Evolutionary conservation across 2,797 vertebrate species (phyloP).

Genomic region (Lateolabrax maculatus): DNA sequence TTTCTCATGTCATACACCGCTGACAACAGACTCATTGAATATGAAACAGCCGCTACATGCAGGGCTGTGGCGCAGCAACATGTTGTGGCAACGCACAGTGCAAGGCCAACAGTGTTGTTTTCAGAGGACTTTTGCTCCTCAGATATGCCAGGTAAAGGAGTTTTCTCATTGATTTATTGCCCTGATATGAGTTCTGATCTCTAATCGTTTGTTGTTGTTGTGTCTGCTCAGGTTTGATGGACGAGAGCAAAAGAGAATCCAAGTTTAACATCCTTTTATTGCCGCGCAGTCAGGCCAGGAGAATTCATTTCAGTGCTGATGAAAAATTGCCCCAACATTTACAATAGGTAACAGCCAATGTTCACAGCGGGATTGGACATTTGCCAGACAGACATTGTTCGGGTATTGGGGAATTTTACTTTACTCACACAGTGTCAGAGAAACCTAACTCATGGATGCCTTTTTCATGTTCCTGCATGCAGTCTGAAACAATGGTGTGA

Average conservation of each 20-base stretch:
- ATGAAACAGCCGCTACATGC: slow-evolving; percentile 28
- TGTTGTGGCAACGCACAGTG: background rate
- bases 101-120: slow-evolving; percentile 13
- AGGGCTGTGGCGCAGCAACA: slow-evolving; percentile 15
- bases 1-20: slow-evolving; percentile 34
- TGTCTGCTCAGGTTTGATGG: slow-evolving; percentile 43
- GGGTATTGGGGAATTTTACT: background rate
- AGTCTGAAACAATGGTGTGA: background rate
- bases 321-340: slow-evolving; percentile 58
- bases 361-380: slow-evolving; percentile 26
- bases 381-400: slow-evolving; percentile 23
- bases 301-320: slow-evolving; percentile 41
- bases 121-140: slow-evolving; percentile 28
- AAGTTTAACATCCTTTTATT: slow-evolving; percentile 58
- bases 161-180: slow-evolving; percentile 51
- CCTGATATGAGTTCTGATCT: slow-evolving; percentile 36
- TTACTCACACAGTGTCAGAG: background rate
- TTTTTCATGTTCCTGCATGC: background rate
- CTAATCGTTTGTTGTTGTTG: slow-evolving; percentile 52
- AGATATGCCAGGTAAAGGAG: slow-evolving; percentile 10
- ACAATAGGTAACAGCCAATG: slow-evolving; percentile 25
- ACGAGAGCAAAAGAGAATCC: slow-evolving; percentile 33
- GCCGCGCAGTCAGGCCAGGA: slow-evolving; percentile 12
- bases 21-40: slow-evolving; percentile 41
- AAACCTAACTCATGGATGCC: background rate